Evolutionary conservation across 2,888 invertebrate genomes (phyloP).

Genomic region (Perdita meconis): DNA sequence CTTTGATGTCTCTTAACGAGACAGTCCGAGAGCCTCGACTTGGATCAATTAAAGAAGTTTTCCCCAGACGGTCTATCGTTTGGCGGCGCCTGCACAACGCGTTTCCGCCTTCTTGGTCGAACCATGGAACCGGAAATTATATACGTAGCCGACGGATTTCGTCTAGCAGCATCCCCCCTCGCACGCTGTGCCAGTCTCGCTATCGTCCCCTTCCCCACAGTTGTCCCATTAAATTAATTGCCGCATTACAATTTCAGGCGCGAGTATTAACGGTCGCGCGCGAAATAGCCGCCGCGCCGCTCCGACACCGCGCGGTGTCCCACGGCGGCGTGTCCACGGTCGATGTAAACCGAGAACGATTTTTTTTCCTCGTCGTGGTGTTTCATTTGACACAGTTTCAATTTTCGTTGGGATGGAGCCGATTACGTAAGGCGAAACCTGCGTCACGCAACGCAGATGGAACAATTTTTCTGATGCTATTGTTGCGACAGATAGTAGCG

Average conservation of each 20-base stretch:
- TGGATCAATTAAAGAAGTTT: constrained; percentile 64
- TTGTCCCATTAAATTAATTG: constrained; percentile 49
- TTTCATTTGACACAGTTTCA: constrained; percentile 63
- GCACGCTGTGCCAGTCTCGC: background rate
- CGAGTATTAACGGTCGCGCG: constrained; percentile 14
- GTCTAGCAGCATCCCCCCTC: background rate
- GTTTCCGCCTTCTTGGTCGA: constrained; percentile 47
- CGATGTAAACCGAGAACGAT: constrained; percentile 45
- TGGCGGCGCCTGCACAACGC: background rate
- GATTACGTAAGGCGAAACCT: constrained; percentile 60
- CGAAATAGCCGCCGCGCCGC: constrained; percentile 6
- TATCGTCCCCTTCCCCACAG: background rate
- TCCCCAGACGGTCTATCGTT: constrained; percentile 17
- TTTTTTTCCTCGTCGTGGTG: constrained; percentile 28
- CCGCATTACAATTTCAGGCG: constrained; percentile 23
- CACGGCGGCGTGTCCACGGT: constrained; percentile 27
- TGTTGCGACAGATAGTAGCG: no score
- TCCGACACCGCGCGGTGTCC: constrained; percentile 39
- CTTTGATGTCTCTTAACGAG: constrained; percentile 36
- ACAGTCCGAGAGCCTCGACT: constrained; percentile 29
- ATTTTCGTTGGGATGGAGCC: constrained; percentile 54
- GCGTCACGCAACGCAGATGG: constrained; percentile 37
- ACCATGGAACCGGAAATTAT: constrained; percentile 45
- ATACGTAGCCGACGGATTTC: constrained; percentile 21
- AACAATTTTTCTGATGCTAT: constrained; percentile 5